Evolutionary conservation across 2,888 invertebrate species (phyloP).

Genomic region (Miltochrista miniata): DNA sequence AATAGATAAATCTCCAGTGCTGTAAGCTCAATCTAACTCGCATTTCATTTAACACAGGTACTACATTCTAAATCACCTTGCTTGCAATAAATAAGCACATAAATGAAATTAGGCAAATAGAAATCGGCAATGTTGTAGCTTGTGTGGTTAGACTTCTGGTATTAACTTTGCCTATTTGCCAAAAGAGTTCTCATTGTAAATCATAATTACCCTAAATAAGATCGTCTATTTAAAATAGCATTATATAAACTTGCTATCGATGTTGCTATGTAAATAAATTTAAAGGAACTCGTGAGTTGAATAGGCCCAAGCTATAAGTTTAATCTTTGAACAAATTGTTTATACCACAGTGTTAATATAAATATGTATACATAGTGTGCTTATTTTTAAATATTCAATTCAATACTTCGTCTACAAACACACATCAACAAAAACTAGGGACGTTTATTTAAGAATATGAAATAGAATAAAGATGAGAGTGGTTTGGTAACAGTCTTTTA

Average conservation of each 20-base stretch:
- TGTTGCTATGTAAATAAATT: slow-evolving; percentile 47
- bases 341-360: slow-evolving; percentile 20
- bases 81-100: slow-evolving; percentile 66
- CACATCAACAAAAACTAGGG: no score
- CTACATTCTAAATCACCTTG: slow-evolving; percentile 60
- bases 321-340: slow-evolving; percentile 42
- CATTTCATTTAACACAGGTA: slow-evolving; percentile 48
- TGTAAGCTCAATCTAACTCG: slow-evolving; percentile 52
- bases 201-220: slow-evolving; percentile 1
- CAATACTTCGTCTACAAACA: slow-evolving; percentile 1
- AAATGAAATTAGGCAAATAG: slow-evolving; percentile 40
- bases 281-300: slow-evolving; percentile 25
- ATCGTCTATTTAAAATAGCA: slow-evolving; percentile 30
- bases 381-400: slow-evolving; percentile 19
- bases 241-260: slow-evolving; percentile 27
- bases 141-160: slow-evolving; percentile 39
- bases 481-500: no score
- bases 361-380: slow-evolving; percentile 10
- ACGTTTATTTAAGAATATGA: no score
- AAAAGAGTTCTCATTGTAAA: slow-evolving; percentile 11
- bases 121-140: slow-evolving; percentile 39
- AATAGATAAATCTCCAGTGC: slow-evolving; percentile 38
- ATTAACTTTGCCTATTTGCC: slow-evolving; percentile 31
- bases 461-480: no score
- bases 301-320: slow-evolving; percentile 31